Percentiles rank a stretch among this genome's conserved stretches.
Evolutionary conservation across 35 echinoderm and acorn worm genomes (phyloP).

Genomic region (Ophiothrix spiculata): DNA sequence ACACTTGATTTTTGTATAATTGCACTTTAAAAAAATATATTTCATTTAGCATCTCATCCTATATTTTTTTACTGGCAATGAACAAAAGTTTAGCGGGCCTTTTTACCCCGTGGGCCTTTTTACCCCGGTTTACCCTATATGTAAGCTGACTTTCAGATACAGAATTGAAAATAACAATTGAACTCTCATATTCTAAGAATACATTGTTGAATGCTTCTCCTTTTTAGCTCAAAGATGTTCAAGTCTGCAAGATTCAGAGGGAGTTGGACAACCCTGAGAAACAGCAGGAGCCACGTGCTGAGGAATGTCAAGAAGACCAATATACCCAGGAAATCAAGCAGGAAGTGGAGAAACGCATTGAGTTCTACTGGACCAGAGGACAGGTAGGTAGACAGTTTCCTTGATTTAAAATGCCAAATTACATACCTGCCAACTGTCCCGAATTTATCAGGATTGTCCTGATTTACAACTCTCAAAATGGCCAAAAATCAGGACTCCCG

Average conservation of each 20-base stretch:
- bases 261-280: constrained; percentile 27
- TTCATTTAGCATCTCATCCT: too few species aligned
- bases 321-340: not conserved
- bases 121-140: too few species aligned
- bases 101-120: too few species aligned
- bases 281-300: not conserved
- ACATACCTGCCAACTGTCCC: too few species aligned
- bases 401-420: constrained; percentile 1
- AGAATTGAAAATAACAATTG: not conserved
- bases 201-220: not conserved
- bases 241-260: constrained; percentile 26
- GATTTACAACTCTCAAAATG: too few species aligned
- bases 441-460: too few species aligned
- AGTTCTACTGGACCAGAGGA: constrained; percentile 29
- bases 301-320: not conserved
- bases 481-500: too few species aligned
- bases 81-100: too few species aligned
- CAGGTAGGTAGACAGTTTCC: constrained; percentile 2
- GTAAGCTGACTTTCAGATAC: too few species aligned
- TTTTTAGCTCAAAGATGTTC: not conserved
- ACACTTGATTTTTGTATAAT: too few species aligned
- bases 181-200: not conserved
- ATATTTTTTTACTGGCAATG: too few species aligned
- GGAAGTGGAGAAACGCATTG: constrained; percentile 9
- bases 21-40: too few species aligned